Percentiles rank a stretch among this genome's conserved stretches.
Conservation (phyloP, 2,888 invertebrate genomes). For the Slavum lentiscoides region DNA sequence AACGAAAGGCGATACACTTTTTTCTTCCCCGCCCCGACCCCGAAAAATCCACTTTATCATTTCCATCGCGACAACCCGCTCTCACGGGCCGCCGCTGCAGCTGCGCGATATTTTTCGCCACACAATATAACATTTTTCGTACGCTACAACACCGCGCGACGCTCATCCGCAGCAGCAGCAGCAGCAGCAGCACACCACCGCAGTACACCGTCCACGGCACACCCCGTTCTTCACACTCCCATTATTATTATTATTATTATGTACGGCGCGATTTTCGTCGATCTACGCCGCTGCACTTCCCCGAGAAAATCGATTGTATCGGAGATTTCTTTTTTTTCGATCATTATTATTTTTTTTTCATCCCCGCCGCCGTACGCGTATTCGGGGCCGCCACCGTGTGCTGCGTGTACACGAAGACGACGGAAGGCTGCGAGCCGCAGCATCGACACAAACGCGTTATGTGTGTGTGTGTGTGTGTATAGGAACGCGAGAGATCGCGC, state of each 20-base stretch:
- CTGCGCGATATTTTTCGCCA: slow-evolving; percentile 43
- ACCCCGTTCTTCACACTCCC: neutral
- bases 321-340: slow-evolving; percentile 23
- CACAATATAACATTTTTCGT: neutral
- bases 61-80: slow-evolving; percentile 40
- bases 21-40: slow-evolving; percentile 2
- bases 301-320: slow-evolving; percentile 29
- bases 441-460: too few relatives aligned
- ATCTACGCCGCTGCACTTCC: neutral
- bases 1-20: slow-evolving; percentile 1
- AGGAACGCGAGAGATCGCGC: slow-evolving; percentile 4
- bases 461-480: too few relatives aligned
- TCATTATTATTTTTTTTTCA: neutral
- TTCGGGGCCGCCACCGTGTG: neutral
- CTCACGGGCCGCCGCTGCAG: slow-evolving; percentile 35
- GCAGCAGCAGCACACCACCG: too few relatives aligned
- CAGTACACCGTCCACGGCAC: too few relatives aligned
- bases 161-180: too few relatives aligned
- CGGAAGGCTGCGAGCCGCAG: neutral
- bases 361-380: neutral
- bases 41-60: slow-evolving; percentile 52
- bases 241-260: neutral
- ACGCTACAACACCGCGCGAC: too few relatives aligned
- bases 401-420: neutral
- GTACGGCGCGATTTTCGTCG: slow-evolving; percentile 13